Base-by-base conservation (phyloP, 2,888 invertebrate genomes). In the Neocrepidodera transversa region DNA sequence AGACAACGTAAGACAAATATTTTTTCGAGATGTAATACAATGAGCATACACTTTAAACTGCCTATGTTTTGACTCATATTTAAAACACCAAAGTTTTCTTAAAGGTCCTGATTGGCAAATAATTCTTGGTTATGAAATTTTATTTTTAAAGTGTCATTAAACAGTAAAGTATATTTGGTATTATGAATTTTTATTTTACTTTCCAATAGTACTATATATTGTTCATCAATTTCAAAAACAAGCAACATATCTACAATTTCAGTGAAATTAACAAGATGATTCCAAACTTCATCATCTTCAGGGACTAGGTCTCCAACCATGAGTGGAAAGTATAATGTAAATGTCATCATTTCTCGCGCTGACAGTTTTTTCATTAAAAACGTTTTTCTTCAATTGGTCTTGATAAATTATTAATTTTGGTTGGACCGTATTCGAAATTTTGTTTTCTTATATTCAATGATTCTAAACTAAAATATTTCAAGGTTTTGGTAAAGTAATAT, bases 291-390 rank as follows among this genome's bases (percentile, higher is more conserved):
- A 17, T 49, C 35, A 14, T 49, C 49, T 7, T 4, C 30, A 11
- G 35, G 28, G 6, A 49, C 11, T n/a, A 49, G 17, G 14, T 35
- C 49, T 1, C 68, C 70, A 32, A 72, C 53, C 52, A 73, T 64
- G 2, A 71, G 14, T 3, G 67, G 63, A 58, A 72, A 64, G 60
- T 64, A 67, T 14, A 30, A 17, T 17, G 62, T 30, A 59, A 71
- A 71, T 13, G 65, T 62, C 55, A 68, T 65, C 67, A 70, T 71
- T 63, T 73, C 65, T 20, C 67, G 58, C 1, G 68, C 71, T 2
- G 71, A 67, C 60, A 66, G 64, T 65, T 62, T 65, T 23, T 23
- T 5, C 23, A 5, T 5, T 23, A 5, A 23, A 23, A 7, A 7
- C 7, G 23, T 5, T 16, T 18, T 13, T 14, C 2, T 42, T 61